Evolutionary conservation across 2,797 vertebrate genomes (phyloP).

Genomic region (Pelochelys cantorii): DNA sequence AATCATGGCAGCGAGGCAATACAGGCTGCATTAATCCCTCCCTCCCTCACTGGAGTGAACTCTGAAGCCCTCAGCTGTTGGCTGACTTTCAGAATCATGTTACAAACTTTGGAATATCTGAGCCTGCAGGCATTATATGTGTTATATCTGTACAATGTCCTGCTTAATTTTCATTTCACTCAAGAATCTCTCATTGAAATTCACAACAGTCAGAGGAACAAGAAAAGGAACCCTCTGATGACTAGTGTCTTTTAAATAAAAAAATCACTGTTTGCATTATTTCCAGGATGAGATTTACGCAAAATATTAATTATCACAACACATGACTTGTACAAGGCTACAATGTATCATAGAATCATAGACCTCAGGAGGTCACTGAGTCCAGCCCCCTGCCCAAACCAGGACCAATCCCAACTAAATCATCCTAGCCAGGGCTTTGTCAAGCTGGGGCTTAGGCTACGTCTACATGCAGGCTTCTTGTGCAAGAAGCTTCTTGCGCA

Average conservation of each 20-base stretch:
- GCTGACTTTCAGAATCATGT: background rate
- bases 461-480: too few species aligned
- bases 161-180: slow-evolving; percentile 9
- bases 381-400: too few species aligned
- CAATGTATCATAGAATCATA: background rate
- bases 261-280: background rate
- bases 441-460: too few species aligned
- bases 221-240: background rate
- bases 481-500: too few species aligned
- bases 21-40: background rate
- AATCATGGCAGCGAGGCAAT: background rate
- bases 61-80: background rate
- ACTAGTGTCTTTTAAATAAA: background rate
- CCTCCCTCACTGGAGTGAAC: background rate
- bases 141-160: background rate
- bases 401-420: too few species aligned
- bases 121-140: background rate
- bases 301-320: background rate
- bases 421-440: too few species aligned
- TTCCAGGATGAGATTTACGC: background rate
- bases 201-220: background rate
- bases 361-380: too few species aligned
- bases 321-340: background rate
- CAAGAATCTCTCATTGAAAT: background rate
- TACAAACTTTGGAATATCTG: background rate